Conservation (phyloP, 2,888 invertebrate species). For the Camptogramma bilineatum region DNA sequence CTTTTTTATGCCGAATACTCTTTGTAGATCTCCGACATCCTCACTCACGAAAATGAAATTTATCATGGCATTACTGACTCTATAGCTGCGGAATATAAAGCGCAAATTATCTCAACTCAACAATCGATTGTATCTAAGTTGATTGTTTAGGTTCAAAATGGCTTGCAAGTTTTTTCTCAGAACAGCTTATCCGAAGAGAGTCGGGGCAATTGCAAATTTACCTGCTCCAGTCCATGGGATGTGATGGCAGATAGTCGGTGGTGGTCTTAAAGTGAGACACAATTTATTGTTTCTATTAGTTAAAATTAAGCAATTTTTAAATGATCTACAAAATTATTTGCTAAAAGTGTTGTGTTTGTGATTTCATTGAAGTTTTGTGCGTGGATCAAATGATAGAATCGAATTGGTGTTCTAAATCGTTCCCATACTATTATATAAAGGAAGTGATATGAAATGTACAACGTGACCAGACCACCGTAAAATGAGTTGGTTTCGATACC, state of each 20-base stretch:
- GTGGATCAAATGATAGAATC: conserved; percentile 14
- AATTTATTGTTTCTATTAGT: conserved; percentile 49
- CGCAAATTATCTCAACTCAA: conserved; percentile 47
- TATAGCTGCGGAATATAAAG: conserved; percentile 53
- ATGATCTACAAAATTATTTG: background rate
- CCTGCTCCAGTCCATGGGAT: conserved; percentile 63
- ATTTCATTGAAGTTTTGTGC: conserved; percentile 4
- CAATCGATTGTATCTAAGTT: conserved; percentile 40
- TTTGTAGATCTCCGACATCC: conserved; percentile 63
- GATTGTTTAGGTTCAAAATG: conserved; percentile 56
- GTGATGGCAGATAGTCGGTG: conserved; percentile 55
- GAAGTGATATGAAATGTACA: conserved; percentile 28
- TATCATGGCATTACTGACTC: conserved; percentile 53
- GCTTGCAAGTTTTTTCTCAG: conserved; percentile 52
- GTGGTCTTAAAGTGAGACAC: conserved; percentile 46
- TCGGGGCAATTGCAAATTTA: conserved; percentile 70
- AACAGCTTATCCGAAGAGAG: conserved; percentile 55
- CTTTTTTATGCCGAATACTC: conserved; percentile 50
- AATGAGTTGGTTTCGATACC: conserved; percentile 22
- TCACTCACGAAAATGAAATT: conserved; percentile 40
- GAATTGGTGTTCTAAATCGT: conserved; percentile 20
- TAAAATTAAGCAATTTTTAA: conserved; percentile 23
- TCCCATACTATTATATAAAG: conserved; percentile 18
- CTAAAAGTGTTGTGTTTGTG: conserved; percentile 21
- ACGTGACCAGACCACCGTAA: conserved; percentile 26